A percentile compares a stretch with the other conserved stretches of the same genome.
Conservation (phyloP, 2,888 invertebrate genomes). For the Melanotus villosus region DNA sequence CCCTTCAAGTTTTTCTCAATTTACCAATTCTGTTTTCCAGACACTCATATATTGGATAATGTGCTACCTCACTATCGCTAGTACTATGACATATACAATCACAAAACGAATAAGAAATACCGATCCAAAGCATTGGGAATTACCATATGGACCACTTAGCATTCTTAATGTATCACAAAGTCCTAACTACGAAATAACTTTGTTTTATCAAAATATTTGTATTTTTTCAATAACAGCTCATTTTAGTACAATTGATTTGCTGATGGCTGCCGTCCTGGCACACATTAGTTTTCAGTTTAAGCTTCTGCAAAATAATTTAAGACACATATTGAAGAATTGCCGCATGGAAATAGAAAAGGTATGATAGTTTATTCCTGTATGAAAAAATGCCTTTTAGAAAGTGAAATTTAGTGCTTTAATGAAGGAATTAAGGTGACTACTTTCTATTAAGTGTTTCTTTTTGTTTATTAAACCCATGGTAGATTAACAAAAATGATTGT, state of each 20-base stretch:
- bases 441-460: no score
- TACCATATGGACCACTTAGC: slow-evolving; percentile 31
- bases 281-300: slow-evolving; percentile 41
- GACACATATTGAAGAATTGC: background rate
- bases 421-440: no score
- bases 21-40: background rate
- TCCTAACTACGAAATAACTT: no score
- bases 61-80: background rate
- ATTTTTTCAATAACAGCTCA: slow-evolving; percentile 17
- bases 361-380: background rate
- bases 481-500: no score
- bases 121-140: slow-evolving; percentile 32
- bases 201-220: slow-evolving; percentile 28
- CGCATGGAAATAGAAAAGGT: background rate
- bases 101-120: background rate
- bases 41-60: slow-evolving; percentile 6
- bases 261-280: slow-evolving; percentile 39
- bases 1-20: no score
- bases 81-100: background rate
- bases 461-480: no score
- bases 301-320: slow-evolving; percentile 36
- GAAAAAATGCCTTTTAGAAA: no score
- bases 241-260: slow-evolving; percentile 38
- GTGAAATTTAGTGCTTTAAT: no score
- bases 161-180: slow-evolving; percentile 30